phyloP scores from a whole-genome alignment of 2,888 invertebrate genomes.

The Gasteruption jaculator region DNA sequence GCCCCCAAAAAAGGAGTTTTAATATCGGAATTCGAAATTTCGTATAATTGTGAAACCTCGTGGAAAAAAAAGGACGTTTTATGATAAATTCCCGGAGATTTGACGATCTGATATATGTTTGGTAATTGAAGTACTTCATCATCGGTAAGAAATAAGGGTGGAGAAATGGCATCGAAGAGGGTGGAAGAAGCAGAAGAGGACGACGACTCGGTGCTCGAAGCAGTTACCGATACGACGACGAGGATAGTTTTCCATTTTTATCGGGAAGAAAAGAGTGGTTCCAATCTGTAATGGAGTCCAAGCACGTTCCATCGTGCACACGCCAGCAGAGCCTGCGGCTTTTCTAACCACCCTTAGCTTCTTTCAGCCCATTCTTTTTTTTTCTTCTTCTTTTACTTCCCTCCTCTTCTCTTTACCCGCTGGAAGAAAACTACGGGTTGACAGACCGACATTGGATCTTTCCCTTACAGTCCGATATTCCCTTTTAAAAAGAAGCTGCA shows the following conservation, averaged over 20 bases:
- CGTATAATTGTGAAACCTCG: too few species aligned
- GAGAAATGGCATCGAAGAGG: neutral
- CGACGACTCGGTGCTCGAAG: slow-evolving; percentile 20
- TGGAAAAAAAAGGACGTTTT: too few species aligned
- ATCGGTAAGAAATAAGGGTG: too few species aligned
- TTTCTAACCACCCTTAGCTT: slow-evolving; percentile 30
- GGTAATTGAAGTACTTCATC: too few species aligned
- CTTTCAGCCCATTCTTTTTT: slow-evolving; percentile 18
- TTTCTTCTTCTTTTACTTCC: slow-evolving; percentile 12
- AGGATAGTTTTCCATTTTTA: slow-evolving; percentile 36
- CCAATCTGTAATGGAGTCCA: slow-evolving; percentile 38
- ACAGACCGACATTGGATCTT: slow-evolving; percentile 31
- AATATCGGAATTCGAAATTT: too few species aligned
- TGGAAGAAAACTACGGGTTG: slow-evolving; percentile 24
- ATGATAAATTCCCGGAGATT: too few species aligned
- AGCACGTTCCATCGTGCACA: slow-evolving; percentile 43
- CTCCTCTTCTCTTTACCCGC: slow-evolving; percentile 1
- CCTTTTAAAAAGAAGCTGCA: too few species aligned
- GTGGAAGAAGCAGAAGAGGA: neutral
- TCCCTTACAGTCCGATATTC: too few species aligned
- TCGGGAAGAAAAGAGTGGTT: slow-evolving; percentile 37
- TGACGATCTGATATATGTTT: too few species aligned
- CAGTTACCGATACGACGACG: slow-evolving; percentile 23
- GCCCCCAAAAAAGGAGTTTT: too few species aligned
- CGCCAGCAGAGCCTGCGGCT: slow-evolving; percentile 41